phyloP scores from a whole-genome alignment of 37 sponge, comb jelly and placozoan genomes.

The Chondrilla cf. caribensis region DNA sequence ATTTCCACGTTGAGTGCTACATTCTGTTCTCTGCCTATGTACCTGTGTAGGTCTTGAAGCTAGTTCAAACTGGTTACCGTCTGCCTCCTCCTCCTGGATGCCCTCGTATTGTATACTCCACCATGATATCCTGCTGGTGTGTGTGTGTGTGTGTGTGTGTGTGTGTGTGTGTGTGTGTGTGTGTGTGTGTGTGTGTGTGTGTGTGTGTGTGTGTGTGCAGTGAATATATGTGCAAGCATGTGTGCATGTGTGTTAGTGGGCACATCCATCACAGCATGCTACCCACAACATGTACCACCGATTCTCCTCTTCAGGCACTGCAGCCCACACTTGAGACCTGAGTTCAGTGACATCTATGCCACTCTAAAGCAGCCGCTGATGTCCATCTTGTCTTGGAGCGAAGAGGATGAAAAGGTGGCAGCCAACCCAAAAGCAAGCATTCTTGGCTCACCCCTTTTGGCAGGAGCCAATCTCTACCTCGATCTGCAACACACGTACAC shows the following conservation, averaged over 20 bases:
- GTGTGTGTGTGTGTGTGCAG: background rate
- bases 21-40: too few species aligned
- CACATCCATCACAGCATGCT: background rate
- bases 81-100: constrained; percentile 22
- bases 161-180: background rate
- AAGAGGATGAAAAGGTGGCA: constrained; percentile 14
- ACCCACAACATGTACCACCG: too few species aligned
- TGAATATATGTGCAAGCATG: background rate
- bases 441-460: constrained; percentile 51
- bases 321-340: constrained; percentile 21
- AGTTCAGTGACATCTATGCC: constrained; percentile 18
- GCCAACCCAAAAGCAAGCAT: background rate
- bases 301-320: constrained; percentile 43
- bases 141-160: background rate
- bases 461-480: constrained; percentile 37
- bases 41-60: background rate
- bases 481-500: constrained; percentile 49
- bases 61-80: constrained; percentile 23
- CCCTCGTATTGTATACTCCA: background rate
- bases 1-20: too few species aligned
- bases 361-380: constrained; percentile 26
- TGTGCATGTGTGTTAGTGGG: too few species aligned
- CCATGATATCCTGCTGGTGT: background rate
- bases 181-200: background rate
- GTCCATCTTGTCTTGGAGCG: constrained; percentile 19